phyloP scores from a whole-genome alignment of 92 coral and sea anemone genomes.

The Epizoanthus ramosus region DNA sequence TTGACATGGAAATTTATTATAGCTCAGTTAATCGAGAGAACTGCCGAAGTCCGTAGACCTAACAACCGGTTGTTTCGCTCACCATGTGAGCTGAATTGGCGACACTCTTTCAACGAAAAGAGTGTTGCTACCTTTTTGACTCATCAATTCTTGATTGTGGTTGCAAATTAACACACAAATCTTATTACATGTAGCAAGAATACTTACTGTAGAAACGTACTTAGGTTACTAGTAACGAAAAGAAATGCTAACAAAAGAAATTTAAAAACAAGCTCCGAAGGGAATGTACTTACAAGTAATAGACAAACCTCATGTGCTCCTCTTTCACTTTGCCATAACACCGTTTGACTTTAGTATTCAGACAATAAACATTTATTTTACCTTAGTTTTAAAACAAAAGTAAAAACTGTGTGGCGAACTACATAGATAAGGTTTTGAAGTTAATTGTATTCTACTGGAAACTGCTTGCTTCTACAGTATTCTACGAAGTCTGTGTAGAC shows the following conservation, averaged over 20 bases:
- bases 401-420: neutral
- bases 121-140: neutral
- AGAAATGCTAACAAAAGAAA: constrained; percentile 28
- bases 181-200: neutral
- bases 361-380: neutral
- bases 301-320: no score
- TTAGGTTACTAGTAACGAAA: constrained; percentile 22
- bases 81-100: neutral
- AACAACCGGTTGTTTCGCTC: constrained; percentile 5
- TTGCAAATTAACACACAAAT: neutral
- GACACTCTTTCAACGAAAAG: neutral
- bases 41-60: neutral
- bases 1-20: constrained; percentile 8
- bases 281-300: neutral
- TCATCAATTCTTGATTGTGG: neutral
- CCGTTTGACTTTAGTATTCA: constrained; percentile 11
- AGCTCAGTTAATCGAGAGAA: neutral
- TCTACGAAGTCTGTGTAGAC: neutral
- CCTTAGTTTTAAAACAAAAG: constrained; percentile 7
- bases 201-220: constrained; percentile 10
- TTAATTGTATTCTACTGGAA: neutral
- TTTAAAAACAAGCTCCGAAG: constrained; percentile 15
- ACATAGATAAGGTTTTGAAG: neutral
- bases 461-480: neutral
- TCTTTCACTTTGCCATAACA: no score